Conservation (phyloP, 2,888 invertebrate genomes). For the Platycheirus albimanus region DNA sequence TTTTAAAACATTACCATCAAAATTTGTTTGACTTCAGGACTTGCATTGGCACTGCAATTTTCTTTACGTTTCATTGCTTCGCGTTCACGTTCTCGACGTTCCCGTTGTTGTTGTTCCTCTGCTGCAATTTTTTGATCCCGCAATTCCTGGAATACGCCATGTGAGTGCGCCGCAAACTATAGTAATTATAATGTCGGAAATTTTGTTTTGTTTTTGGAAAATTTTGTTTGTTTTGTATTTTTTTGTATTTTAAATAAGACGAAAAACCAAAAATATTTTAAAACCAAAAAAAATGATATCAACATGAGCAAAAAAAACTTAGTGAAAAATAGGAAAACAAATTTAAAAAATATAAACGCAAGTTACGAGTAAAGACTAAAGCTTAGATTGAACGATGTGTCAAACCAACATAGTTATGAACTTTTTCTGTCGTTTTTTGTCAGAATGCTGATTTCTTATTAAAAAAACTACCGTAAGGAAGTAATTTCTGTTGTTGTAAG, state of each 20-base stretch:
- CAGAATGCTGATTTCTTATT: too few species aligned
- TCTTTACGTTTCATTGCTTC: constrained; percentile 96
- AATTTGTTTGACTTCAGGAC: constrained; percentile 97
- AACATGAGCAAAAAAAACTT: constrained; percentile 14
- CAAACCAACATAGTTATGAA: too few species aligned
- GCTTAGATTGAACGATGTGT: too few species aligned
- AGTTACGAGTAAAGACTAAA: too few species aligned
- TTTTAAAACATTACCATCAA: constrained; percentile 87
- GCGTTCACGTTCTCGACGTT: constrained; percentile 90
- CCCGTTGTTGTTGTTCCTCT: constrained; percentile 89
- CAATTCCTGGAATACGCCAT: constrained; percentile 87
- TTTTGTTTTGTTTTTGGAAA: constrained; percentile 74
- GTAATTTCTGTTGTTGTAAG: too few species aligned
- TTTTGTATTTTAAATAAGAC: constrained; percentile 50
- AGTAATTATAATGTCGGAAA: constrained; percentile 80
- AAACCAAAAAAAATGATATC: constrained; percentile 48
- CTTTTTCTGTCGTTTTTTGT: too few species aligned
- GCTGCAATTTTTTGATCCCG: constrained; percentile 94
- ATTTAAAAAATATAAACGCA: background rate
- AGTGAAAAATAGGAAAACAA: constrained; percentile 55
- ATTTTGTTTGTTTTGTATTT: constrained; percentile 46
- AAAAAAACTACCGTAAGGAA: too few species aligned
- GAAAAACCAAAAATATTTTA: constrained; percentile 51
- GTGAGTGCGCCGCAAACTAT: constrained; percentile 83
- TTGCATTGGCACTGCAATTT: constrained; percentile 97